Evolutionary conservation across 2,888 invertebrate species (phyloP).

Genomic region (Parnassius glacialis): DNA sequence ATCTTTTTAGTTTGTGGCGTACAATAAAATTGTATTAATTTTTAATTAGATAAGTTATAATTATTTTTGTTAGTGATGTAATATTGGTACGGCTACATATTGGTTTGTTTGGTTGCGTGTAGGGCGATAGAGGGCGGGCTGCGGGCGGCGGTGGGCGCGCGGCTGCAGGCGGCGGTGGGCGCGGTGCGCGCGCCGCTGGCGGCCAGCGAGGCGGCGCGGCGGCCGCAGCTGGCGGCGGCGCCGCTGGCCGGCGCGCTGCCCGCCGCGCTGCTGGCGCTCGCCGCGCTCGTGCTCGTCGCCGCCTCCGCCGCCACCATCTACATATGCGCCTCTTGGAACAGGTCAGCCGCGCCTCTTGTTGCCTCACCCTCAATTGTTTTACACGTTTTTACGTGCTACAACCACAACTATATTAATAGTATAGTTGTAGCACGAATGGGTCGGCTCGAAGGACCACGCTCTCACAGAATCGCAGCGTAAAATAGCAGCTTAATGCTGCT

Average conservation of each 20-base stretch:
- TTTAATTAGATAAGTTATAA: too few relatives aligned
- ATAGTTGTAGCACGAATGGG: too few relatives aligned
- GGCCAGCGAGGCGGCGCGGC: slow-evolving; percentile 40
- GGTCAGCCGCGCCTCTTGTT: slow-evolving; percentile 71
- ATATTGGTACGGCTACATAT: too few relatives aligned
- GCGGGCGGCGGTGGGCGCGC: slow-evolving; percentile 45
- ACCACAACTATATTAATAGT: too few relatives aligned
- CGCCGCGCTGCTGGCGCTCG: slow-evolving; percentile 93
- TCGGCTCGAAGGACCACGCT: too few relatives aligned
- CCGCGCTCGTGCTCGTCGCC: slow-evolving; percentile 92
- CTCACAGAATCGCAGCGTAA: too few relatives aligned
- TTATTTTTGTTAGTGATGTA: too few relatives aligned
- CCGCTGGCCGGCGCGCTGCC: slow-evolving; percentile 87
- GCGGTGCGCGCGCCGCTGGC: slow-evolving; percentile 79
- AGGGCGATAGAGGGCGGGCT: slow-evolving; percentile 57
- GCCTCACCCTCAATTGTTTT: too few relatives aligned
- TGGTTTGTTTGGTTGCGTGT: neutral
- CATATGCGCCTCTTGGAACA: slow-evolving; percentile 96
- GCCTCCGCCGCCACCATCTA: slow-evolving; percentile 94
- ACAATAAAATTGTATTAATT: too few relatives aligned
- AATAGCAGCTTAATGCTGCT: too few relatives aligned
- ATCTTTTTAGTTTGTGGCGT: too few relatives aligned
- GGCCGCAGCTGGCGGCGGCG: slow-evolving; percentile 56
- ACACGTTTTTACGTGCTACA: too few relatives aligned
- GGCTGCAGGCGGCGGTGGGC: slow-evolving; percentile 77